These are phyloP conservation scores for Hydrozoanthus gracilis DNA, from an alignment of 92 coral and sea anemone genomes.

Conservation along the genomic window DNA sequence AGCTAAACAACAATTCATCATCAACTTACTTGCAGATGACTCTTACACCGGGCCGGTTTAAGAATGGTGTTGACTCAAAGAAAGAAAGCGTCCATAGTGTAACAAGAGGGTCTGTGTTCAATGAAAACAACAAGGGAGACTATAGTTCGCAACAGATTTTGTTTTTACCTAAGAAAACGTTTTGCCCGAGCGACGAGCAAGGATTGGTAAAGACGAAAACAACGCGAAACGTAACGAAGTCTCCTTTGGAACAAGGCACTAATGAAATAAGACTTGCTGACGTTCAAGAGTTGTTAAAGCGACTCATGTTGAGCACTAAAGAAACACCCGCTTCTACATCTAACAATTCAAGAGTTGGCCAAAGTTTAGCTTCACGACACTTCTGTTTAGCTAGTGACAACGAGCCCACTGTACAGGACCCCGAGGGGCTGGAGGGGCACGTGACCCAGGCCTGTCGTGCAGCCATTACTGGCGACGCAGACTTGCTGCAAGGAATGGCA, in stretches of 20 bases:
- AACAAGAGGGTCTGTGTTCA: background rate
- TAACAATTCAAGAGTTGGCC: background rate
- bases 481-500: background rate
- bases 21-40: background rate
- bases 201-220: background rate
- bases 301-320: background rate
- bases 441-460: conserved; percentile 22
- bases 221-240: background rate
- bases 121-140: background rate
- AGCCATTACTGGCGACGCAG: conserved; percentile 15
- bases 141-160: background rate
- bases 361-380: background rate
- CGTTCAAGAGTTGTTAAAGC: background rate
- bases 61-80: background rate
- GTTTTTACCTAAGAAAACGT: background rate
- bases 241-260: background rate
- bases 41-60: background rate
- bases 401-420: background rate
- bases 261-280: background rate
- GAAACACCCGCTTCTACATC: background rate
- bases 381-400: background rate
- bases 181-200: background rate
- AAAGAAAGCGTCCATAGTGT: background rate
- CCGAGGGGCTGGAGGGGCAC: background rate
- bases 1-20: too few relatives aligned